A percentile compares a stretch with the other conserved stretches of the same genome.
phyloP scores from a whole-genome alignment of 92 coral and sea anemone genomes.

The Palythoa grandis region DNA sequence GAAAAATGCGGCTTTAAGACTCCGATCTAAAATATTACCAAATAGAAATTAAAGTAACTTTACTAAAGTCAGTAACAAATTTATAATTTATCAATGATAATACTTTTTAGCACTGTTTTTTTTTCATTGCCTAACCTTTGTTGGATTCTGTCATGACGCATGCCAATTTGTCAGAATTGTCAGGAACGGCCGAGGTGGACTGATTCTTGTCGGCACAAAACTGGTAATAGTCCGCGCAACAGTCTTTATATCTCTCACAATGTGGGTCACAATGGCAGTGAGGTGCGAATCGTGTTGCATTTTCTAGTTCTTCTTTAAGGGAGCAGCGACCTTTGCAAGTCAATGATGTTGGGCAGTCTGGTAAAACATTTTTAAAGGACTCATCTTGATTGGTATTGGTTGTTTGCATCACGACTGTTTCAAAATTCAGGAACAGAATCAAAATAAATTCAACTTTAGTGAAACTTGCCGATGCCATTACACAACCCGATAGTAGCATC shows the following conservation, averaged over 20 bases:
- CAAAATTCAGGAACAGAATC: conserved; percentile 1
- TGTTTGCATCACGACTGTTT: neutral
- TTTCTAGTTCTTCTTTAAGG: conserved; percentile 30
- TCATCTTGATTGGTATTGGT: neutral
- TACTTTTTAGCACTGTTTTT: neutral
- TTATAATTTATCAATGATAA: neutral
- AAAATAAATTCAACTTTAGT: neutral
- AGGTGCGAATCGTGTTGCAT: conserved; percentile 22
- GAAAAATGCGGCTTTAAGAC: no score
- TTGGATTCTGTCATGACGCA: conserved; percentile 34
- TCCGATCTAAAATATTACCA: no score
- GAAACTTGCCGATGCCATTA: neutral
- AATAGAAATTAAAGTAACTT: no score
- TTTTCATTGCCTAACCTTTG: neutral
- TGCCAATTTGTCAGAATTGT: conserved; percentile 8
- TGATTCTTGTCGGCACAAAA: conserved; percentile 38
- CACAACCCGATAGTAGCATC: neutral
- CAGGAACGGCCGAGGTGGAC: neutral
- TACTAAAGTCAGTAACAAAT: no score
- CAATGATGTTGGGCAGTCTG: neutral
- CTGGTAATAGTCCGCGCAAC: conserved; percentile 68
- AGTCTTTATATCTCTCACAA: conserved; percentile 65
- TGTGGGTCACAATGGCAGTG: conserved; percentile 82
- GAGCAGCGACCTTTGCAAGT: conserved; percentile 54
- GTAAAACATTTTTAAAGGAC: neutral